Conservation (phyloP, 2,113 vertebrate species). For the Pelecanus crispus region DNA sequence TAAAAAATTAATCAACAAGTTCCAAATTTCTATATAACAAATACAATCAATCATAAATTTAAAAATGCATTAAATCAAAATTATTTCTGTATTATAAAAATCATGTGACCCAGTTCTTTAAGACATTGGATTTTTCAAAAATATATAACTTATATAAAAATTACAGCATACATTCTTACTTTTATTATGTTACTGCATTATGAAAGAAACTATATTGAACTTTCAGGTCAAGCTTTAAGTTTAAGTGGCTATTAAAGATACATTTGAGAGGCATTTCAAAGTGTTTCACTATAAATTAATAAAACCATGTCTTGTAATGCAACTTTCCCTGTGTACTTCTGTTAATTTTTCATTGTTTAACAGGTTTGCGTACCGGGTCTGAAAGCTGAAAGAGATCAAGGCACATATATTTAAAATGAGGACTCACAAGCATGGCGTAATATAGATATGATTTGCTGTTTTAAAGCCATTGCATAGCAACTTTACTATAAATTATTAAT, state of each 20-base stretch:
- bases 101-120: neutral
- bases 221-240: neutral
- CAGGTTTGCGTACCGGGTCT: conserved; percentile 74
- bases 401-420: conserved; percentile 41
- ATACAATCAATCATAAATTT: neutral
- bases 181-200: neutral
- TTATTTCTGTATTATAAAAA: neutral
- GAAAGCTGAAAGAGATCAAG: conserved; percentile 75
- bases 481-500: neutral
- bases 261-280: neutral
- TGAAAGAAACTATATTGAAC: neutral
- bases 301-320: neutral
- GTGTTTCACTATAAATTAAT: neutral
- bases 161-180: neutral
- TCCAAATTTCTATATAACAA: neutral
- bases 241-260: neutral
- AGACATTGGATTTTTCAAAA: neutral
- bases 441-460: neutral
- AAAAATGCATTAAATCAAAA: neutral
- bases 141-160: neutral
- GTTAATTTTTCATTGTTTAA: neutral
- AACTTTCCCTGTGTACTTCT: neutral
- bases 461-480: conserved; percentile 1
- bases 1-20: neutral
- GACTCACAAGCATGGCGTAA: neutral